Evolutionary conservation across 2,888 invertebrate species (phyloP).

Genomic region (Megastigmus dorsalis): DNA sequence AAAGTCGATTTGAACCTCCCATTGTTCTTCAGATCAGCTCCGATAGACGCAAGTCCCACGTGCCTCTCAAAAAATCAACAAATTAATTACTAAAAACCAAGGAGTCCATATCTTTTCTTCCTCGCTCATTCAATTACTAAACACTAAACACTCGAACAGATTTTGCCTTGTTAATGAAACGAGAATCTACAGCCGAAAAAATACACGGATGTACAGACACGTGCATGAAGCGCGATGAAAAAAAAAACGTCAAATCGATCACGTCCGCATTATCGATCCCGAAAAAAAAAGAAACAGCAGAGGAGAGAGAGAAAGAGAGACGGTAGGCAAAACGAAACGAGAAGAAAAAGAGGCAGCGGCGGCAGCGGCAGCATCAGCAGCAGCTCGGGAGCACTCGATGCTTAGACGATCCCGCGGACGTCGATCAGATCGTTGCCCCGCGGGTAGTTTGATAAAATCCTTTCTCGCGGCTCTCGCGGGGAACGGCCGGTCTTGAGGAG

Average conservation of each 20-base stretch:
- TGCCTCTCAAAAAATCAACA: too few relatives aligned
- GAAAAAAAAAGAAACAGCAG: not conserved
- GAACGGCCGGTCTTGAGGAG: slow-evolving; percentile 51
- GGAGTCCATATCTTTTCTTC: too few relatives aligned
- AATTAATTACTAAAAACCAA: too few relatives aligned
- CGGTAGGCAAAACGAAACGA: not conserved
- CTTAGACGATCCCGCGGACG: slow-evolving; percentile 5
- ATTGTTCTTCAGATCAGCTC: too few relatives aligned
- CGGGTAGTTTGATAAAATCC: slow-evolving; percentile 58
- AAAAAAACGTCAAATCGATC: slow-evolving; percentile 27
- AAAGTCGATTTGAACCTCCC: too few relatives aligned
- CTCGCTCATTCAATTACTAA: too few relatives aligned
- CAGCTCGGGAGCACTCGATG: not conserved
- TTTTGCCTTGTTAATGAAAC: too few relatives aligned
- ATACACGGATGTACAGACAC: not conserved
- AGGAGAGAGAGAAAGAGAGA: not conserved
- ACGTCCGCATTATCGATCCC: slow-evolving; percentile 7
- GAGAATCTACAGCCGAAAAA: too few relatives aligned
- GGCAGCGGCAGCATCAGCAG: not conserved
- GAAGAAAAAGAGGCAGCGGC: not conserved
- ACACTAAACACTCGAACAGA: too few relatives aligned
- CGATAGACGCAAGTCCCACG: too few relatives aligned
- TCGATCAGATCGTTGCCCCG: slow-evolving; percentile 59
- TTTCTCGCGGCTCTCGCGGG: slow-evolving; percentile 42
- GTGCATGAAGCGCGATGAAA: too few relatives aligned